Base-by-base conservation (phyloP, 2,888 invertebrate genomes). In the Nomada goodeniana region DNA sequence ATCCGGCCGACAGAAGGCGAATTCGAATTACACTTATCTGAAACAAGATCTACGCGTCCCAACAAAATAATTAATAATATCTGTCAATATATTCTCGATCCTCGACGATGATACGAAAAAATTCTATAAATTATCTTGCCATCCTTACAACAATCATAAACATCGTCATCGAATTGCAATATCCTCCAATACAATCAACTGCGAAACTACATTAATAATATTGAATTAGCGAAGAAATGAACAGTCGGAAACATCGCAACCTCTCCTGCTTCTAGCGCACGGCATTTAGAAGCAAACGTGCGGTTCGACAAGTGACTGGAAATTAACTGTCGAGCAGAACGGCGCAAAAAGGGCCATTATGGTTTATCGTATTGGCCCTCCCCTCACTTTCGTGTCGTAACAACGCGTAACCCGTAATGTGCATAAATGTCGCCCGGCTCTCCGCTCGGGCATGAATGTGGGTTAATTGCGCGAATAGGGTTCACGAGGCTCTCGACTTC, bases 381-480 rank as follows among this genome's bases (percentile, higher is more conserved):
- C 15, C 15, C 47, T 47, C n/a, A n/a, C 47, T 57, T 67, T 67
- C 13, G 47, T 9, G 36, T 57, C 47, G 13, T 7, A 23, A 73
- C 36, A 67, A 50, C 36, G 47, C 29, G 18, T 44, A 55, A 57
- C 44, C 20, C 36, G 36, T 36, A 36, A 36, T 36, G 44, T 47
- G 26, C 23, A 47, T 57, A 65, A 15, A 36, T 4, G 67, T 36
- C 29, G 20, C 18, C 47, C 2, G 36, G 47, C 57, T 11, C 36
- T 47, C 36, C 55, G 23, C 20, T 0, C 42, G 9, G 0, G n/a
- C 42, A 20, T 42, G 68, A 57, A 47, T 69, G 57, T 44, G 29
- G 36, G 47, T n/a, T 67, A 67, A 73, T 73, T 50, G 47, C 36
- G 18, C 20, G 67, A 73, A 67, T 50, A 63, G 63, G 68, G 68